phyloP scores from a whole-genome alignment of 2,888 invertebrate genomes.

The Microlaimidae sp. region DNA sequence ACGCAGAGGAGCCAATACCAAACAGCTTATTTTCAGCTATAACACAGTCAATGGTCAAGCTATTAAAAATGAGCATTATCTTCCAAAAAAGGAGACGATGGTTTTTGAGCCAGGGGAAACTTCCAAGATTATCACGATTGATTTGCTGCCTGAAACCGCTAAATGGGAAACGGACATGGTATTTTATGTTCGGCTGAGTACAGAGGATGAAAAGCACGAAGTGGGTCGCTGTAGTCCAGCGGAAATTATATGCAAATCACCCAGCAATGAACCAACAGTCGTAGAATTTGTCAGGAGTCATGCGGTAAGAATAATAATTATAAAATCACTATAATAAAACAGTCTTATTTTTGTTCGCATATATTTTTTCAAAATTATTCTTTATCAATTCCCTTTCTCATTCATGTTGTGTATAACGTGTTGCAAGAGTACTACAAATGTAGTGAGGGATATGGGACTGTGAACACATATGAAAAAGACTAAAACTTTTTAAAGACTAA shows the following conservation, averaged over 20 bases:
- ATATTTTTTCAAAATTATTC: too few relatives aligned
- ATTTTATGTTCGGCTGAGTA: slow-evolving; percentile 45
- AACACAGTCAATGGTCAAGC: slow-evolving; percentile 48
- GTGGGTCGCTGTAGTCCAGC: slow-evolving; percentile 38
- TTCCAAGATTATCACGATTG: slow-evolving; percentile 41
- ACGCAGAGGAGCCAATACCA: slow-evolving; percentile 20
- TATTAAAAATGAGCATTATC: slow-evolving; percentile 44
- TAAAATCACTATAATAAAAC: too few relatives aligned
- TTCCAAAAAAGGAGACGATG: slow-evolving; percentile 42
- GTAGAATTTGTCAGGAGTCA: slow-evolving; percentile 23
- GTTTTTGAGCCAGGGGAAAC: slow-evolving; percentile 43
- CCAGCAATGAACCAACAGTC: slow-evolving; percentile 12
- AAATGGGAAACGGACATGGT: slow-evolving; percentile 49
- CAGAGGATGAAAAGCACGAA: slow-evolving; percentile 34
- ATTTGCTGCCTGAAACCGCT: slow-evolving; percentile 44
- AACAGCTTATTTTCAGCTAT: slow-evolving; percentile 35
- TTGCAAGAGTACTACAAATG: too few relatives aligned
- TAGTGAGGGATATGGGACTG: too few relatives aligned
- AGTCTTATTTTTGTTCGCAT: too few relatives aligned
- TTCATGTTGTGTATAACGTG: too few relatives aligned
- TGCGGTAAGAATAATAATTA: slow-evolving; percentile 21
- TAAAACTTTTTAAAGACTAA: too few relatives aligned
- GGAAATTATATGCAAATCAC: slow-evolving; percentile 16
- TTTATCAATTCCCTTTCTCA: too few relatives aligned
- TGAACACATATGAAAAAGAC: too few relatives aligned